Evolutionary conservation across 2,797 vertebrate species (phyloP), one percentile per base, ranked within the genome.

Genomic region (Meriones psammophilus): DNA sequence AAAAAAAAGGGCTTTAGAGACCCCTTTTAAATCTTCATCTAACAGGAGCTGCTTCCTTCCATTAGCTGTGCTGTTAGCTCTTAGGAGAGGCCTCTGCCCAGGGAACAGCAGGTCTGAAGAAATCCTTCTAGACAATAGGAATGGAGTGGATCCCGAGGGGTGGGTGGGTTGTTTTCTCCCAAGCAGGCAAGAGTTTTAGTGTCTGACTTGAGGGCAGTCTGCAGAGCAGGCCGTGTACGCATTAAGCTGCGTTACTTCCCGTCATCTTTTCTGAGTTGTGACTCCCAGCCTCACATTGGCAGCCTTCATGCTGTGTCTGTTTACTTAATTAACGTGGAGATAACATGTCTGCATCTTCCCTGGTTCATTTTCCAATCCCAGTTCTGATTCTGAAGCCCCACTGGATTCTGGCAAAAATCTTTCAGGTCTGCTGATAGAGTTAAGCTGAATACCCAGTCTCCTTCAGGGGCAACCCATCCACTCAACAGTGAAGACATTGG

Each of bases 221-320:
- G 58, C 83, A 62, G 89, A 87, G 64, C 85, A 76, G 96, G 79
- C n/a, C 94, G 30, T 97, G 30, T n/a, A 46, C 91, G 18, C 39
- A 33, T 95, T 74, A 64, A 80, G 56, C 88, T 95, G 90, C 8
- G 77, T 92, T 94, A 69, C 95, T 97, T 97, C 98, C 90, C 93
- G 8, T 50, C 2, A 42, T 89, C 92, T 94, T 96, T 92, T 95
- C 89, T 94, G 68, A 96, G 81, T 79, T 97, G 94, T 94, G 79
- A 80, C 93, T 97, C 94, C 92, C 77, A 97, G n/a, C 89, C 95
- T 91, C 39, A 94, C 92, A 91, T 95, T 96, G 94, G 69, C 18
- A 88, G 87, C 79, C 30, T 36, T 60, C 84, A 39, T n/a, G 13
- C 46, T 33, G 18, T 88, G 58, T 71, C 62, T 69, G 5, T 58